These are phyloP conservation scores for Neodiprion lecontei DNA, from an alignment of 1,140 invertebrate species.

Conservation along the genomic window DNA sequence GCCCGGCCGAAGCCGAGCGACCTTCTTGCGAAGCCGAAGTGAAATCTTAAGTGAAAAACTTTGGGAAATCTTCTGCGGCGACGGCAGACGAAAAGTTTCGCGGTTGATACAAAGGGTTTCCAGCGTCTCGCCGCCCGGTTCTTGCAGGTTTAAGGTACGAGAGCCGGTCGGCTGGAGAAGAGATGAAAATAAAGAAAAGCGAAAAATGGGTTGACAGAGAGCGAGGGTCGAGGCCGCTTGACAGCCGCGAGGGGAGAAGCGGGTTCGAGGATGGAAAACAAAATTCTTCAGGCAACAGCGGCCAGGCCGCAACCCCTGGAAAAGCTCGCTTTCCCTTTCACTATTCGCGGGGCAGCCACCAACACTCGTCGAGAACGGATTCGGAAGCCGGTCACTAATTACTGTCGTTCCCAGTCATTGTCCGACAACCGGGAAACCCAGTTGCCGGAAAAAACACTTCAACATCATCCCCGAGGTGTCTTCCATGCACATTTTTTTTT, in stretches of 20 bases:
- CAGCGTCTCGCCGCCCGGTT: background rate
- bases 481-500: too few species aligned
- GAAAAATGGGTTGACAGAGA: background rate
- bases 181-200: background rate
- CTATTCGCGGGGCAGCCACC: too few species aligned
- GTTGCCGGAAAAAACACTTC: too few species aligned
- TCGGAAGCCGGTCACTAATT: too few species aligned
- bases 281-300: background rate
- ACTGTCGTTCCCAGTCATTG: too few species aligned
- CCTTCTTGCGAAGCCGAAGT: background rate
- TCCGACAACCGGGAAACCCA: too few species aligned
- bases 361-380: too few species aligned
- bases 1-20: background rate
- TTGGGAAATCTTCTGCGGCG: background rate
- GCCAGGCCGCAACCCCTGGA: background rate
- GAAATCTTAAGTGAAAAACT: conserved; percentile 4
- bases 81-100: background rate
- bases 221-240: background rate
- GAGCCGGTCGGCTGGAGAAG: background rate
- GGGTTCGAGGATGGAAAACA: background rate
- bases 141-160: background rate
- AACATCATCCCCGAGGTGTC: too few species aligned
- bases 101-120: background rate
- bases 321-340: too few species aligned
- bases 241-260: background rate